Evolutionary conservation across 2,797 vertebrate genomes (phyloP), one percentile per base, ranked within the genome.

Genomic region (Labeo calbasu): DNA sequence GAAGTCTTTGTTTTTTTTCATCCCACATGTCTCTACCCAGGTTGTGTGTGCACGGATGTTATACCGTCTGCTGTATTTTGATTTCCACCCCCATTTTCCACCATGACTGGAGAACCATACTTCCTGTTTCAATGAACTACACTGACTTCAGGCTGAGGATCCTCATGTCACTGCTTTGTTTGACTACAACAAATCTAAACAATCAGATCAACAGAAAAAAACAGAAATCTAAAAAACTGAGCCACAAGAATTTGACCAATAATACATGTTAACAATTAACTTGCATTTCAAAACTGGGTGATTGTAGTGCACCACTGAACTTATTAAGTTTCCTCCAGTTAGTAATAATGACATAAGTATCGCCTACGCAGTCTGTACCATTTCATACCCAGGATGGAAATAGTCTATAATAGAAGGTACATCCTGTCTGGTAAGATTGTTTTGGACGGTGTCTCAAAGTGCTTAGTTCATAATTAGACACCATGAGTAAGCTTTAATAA

Each of bases 51-150:
- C 68, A 66, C 63, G 13, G 82, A 73, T 78, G 79, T 87, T 81
- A 78, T 82, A 80, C 84, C 79, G 83, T 89, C 86, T 90, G 79
- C 71, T 72, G 50, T 93, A 92, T 93, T 92, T 91, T 91, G 90
- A 89, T 80, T 87, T 91, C 89, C 89, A 55, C 91, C 92, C 76
- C 85, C 91, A 73, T 80, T 86, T 93, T 93, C 90, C 91, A 92
- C 87, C 68, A 84, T 93, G 92, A 92, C 91, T 90, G 36, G 83
- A 83, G 83, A 79, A 85, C 70, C 59, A 50, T 83, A 82, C 91
- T 93, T 94, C 91, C 93, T 91, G 91, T 91, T 86, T 92, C 72
- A 86, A 57, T 78, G 86, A 88, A 81, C 87, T 90, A 59, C 50
- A 48, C 83, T 88, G 77, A 89, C 87, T 89, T 90, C 88, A 87